phyloP scores from a whole-genome alignment of 2,797 vertebrate genomes.

The Anableps anableps region DNA sequence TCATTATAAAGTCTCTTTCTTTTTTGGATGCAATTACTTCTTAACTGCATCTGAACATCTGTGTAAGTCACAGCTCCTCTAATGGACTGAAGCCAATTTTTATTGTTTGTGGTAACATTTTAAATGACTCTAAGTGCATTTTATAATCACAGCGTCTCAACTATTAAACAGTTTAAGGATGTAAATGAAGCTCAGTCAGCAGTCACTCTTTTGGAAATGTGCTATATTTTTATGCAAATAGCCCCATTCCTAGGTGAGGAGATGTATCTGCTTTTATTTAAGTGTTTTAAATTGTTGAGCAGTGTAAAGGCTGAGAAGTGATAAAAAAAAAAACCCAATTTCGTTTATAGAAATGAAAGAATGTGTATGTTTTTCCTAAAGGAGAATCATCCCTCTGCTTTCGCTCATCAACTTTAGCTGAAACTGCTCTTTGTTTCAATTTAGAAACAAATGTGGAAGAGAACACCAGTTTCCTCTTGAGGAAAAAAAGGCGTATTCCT shows the following conservation, averaged over 20 bases:
- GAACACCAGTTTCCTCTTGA: background rate
- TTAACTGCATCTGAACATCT: slow-evolving; percentile 4
- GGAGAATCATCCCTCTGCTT: background rate
- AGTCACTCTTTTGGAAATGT: slow-evolving; percentile 20
- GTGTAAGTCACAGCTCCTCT: slow-evolving; percentile 11
- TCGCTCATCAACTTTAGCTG: background rate
- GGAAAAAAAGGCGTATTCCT: background rate
- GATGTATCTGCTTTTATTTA: background rate
- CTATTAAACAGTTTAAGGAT: slow-evolving; percentile 25
- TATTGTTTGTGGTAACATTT: slow-evolving; percentile 20
- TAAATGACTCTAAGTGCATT: slow-evolving; percentile 10
- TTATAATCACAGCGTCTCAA: slow-evolving; percentile 20
- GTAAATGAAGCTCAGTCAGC: slow-evolving; percentile 12
- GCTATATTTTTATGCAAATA: slow-evolving; percentile 16
- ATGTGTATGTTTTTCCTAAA: background rate
- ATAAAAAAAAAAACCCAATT: background rate
- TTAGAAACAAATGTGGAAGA: background rate
- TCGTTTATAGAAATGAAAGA: background rate
- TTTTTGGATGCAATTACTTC: slow-evolving; percentile 3
- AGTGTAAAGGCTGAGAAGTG: background rate
- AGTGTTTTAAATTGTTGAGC: background rate
- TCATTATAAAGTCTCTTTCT: slow-evolving; percentile 2
- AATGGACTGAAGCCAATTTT: slow-evolving; percentile 25
- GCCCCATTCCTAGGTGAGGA: background rate
- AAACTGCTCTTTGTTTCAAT: slow-evolving; percentile 1